Base-by-base conservation (phyloP, 2,113 vertebrate species). In the Serinus canaria region DNA sequence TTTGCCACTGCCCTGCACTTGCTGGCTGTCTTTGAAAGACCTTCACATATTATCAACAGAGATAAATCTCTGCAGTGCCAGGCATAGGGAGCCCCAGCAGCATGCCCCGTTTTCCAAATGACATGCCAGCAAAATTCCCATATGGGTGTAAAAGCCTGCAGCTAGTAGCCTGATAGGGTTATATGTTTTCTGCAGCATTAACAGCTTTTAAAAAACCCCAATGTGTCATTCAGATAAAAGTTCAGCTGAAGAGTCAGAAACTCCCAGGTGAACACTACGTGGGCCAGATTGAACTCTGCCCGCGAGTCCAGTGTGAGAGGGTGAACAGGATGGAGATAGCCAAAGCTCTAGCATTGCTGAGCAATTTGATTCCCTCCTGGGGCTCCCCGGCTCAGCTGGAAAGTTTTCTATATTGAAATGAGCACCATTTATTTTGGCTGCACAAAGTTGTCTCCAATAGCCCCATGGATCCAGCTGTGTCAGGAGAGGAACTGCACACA, bases 361-460 rank as follows among this genome's bases (percentile, higher is more conserved):
- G 93, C 46, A 96, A 92, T 39, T 74, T 0, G 15, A 93, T 93
- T 91, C 90, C 55, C 92, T 90, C 95, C 44, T 5, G 37, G 53
- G 95, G 64, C 52, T 94, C 44, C 39, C 23, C 2, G 0, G 9
- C 73, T 92, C 89, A 76, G 70, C 78, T 85, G 91, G 81, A 87
- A 95, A 53, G n/a, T 76, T 94, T 84, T 92, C 53, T 58, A 16
- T 76, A 87, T 87, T 91, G 84, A 95, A 87, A 85, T 8, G 28
- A 83, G 28, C 58, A 87, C 47, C 80, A 87, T 94, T 91, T 94
- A 73, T 94, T 94, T 95, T 96, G 89, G 74, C 91, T 91, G 69
- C 41, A 43, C 41, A 24, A 0, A 0, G 3, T 44, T 73, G 28
- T 53, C 43, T 95, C 64, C n/a, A 77, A 35, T 7, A 91, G n/a